Base-by-base conservation (phyloP, 2,888 invertebrate species). In the Mythimna vitellina region DNA sequence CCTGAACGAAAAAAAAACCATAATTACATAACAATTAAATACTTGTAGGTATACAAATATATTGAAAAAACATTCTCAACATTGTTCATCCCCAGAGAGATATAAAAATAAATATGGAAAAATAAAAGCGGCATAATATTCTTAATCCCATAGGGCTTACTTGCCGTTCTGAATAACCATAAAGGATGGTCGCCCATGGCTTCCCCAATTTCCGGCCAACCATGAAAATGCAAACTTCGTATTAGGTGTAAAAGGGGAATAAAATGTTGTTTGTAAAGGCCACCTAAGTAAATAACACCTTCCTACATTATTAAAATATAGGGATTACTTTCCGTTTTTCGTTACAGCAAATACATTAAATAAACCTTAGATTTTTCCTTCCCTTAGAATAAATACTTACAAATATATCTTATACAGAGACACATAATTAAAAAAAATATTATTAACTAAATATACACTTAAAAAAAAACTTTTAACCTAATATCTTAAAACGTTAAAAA, bases 161-260 rank as follows among this genome's bases (percentile, higher is more conserved):
- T 51, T 56, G 25, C 68, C 35, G 62, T 25, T 53, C 25, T 29
- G 20, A 61, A 65, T 65, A 78, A 67, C 56, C 60, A 46, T 73
- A 61, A 73, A 53, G 54, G 64, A 53, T 58, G 17, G 57, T 35
- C 32, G 29, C 25, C 29, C 46, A 73, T 58, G 57, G 49, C 10
- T 67, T 51, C 35, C 57, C 29, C 20, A 5, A 46, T 29, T 38
- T 46, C 42, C 60, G 17, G 17, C 64, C 54, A 66, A 46, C 66
- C 64, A 53, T 73, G 22, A 38, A n/a, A 25, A 4, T 51, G 49
- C 72, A 53, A 77, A 22, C 25, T 29, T 35, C 32, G 29, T 49
- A 8, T 20, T 22, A 29, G 29, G 42, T 54, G 61, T 60, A 46
- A 63, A 20, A 35, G 35, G 29, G 22, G 56, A 51, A 64, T 61